These are phyloP conservation scores for Tyrannus savana DNA, from an alignment of 2,113 vertebrate species.

Conservation along the genomic window DNA sequence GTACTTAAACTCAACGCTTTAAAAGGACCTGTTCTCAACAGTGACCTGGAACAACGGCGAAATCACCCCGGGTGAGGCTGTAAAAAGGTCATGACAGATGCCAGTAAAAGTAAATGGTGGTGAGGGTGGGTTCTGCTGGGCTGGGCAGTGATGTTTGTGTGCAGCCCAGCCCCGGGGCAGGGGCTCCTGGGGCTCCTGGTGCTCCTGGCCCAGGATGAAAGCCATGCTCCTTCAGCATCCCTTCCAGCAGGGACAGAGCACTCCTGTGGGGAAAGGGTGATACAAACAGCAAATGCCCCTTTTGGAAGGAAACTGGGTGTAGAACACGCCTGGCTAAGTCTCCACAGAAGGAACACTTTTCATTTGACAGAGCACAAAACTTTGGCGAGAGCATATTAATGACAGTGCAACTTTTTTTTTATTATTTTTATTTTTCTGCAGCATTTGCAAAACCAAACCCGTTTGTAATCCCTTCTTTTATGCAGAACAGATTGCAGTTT, in stretches of 20 bases:
- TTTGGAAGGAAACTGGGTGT: neutral
- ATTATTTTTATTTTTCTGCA: constrained; percentile 67
- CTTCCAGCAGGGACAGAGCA: neutral
- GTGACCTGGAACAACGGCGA: rapidly evolving
- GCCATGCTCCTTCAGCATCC: rapidly evolving
- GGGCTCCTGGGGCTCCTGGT: rapidly evolving
- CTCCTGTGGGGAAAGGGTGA: rapidly evolving
- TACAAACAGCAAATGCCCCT: neutral
- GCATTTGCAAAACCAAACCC: constrained; percentile 73
- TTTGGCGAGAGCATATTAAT: constrained; percentile 49
- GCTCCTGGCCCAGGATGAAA: neutral
- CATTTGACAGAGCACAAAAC: constrained; percentile 62
- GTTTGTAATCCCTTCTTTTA: constrained; percentile 79
- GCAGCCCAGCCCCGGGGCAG: rapidly evolving
- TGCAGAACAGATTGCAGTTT: constrained; percentile 81
- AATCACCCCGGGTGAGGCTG: rapidly evolving
- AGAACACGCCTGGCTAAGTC: neutral
- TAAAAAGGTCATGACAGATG: neutral
- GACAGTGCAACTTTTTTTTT: constrained; percentile 65
- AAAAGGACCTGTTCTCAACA: neutral
- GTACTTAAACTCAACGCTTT: neutral
- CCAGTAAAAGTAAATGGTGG: neutral
- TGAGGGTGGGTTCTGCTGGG: neutral
- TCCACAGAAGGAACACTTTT: neutral
- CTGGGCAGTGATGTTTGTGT: neutral